Evolutionary conservation across 2,888 invertebrate species (phyloP).

Genomic region (Drosophila paramelanica): DNA sequence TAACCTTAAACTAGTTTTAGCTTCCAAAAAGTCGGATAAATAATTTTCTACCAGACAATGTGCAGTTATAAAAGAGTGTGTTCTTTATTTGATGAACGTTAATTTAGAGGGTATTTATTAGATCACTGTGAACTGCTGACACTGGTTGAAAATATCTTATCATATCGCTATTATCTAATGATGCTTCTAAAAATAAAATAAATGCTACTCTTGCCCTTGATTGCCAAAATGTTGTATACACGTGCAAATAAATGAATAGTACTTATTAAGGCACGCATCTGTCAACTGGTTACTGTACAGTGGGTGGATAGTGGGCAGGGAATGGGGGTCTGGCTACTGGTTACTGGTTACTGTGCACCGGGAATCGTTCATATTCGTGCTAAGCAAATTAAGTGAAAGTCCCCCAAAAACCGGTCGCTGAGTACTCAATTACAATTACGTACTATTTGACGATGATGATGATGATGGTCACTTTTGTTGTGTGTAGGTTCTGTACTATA

Average conservation of each 20-base stretch:
- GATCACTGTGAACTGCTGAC: not conserved
- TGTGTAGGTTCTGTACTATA: slow-evolving; percentile 27
- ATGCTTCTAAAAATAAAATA: slow-evolving; percentile 32
- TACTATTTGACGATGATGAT: slow-evolving; percentile 48
- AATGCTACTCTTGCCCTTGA: slow-evolving; percentile 1
- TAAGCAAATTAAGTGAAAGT: slow-evolving; percentile 65
- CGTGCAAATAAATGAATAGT: slow-evolving; percentile 33
- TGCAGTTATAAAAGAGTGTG: not conserved
- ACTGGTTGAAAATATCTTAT: slow-evolving; percentile 20
- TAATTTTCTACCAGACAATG: not conserved
- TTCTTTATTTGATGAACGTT: slow-evolving; percentile 7
- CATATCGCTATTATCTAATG: slow-evolving; percentile 34
- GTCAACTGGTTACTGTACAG: not conserved
- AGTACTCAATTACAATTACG: slow-evolving; percentile 51
- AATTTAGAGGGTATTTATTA: slow-evolving; percentile 2
- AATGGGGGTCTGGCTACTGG: not conserved
- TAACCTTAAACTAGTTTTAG: not conserved
- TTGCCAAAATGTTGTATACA: slow-evolving; percentile 26
- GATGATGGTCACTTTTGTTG: not conserved
- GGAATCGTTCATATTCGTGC: slow-evolving; percentile 28
- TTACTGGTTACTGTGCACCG: not conserved
- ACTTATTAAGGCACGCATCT: slow-evolving; percentile 11
- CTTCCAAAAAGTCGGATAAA: not conserved
- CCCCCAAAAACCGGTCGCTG: slow-evolving; percentile 43
- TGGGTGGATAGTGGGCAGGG: not conserved